Conservation (phyloP, 2,797 vertebrate genomes). For the Tragelaphus oryx region DNA sequence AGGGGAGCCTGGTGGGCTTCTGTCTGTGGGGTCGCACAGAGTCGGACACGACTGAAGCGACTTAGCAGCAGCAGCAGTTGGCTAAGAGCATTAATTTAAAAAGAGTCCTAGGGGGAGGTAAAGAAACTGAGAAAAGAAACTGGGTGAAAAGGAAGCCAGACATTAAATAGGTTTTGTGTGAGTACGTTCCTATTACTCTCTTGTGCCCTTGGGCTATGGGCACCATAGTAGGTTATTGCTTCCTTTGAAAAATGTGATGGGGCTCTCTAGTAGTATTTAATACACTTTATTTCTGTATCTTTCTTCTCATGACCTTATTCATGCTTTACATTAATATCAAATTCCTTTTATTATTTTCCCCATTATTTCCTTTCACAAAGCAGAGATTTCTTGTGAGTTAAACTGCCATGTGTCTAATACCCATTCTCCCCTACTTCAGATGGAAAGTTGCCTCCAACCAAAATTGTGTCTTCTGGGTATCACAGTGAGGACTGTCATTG, state of each 20-base stretch:
- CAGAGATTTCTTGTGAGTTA: background rate
- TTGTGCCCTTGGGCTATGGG: background rate
- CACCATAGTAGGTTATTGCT: background rate
- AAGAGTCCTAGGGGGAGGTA: background rate
- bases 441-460: background rate
- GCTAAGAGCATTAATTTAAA: background rate
- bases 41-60: too few relatives aligned
- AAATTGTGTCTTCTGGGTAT: background rate
- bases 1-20: too few relatives aligned
- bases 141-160: conserved; percentile 8
- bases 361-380: background rate
- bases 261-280: background rate
- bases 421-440: background rate
- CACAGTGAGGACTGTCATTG: background rate
- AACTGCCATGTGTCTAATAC: background rate
- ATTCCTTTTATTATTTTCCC: conserved; percentile 9
- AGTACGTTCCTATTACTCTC: background rate
- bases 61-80: too few relatives aligned
- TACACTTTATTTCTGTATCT: background rate
- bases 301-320: background rate
- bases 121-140: background rate
- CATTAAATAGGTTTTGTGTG: background rate
- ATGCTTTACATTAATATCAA: background rate
- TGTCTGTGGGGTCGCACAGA: too few relatives aligned
- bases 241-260: conserved; percentile 12